Evolutionary conservation across 2,113 vertebrate genomes (phyloP).

Genomic region (Apistogramma diplotaenia): DNA sequence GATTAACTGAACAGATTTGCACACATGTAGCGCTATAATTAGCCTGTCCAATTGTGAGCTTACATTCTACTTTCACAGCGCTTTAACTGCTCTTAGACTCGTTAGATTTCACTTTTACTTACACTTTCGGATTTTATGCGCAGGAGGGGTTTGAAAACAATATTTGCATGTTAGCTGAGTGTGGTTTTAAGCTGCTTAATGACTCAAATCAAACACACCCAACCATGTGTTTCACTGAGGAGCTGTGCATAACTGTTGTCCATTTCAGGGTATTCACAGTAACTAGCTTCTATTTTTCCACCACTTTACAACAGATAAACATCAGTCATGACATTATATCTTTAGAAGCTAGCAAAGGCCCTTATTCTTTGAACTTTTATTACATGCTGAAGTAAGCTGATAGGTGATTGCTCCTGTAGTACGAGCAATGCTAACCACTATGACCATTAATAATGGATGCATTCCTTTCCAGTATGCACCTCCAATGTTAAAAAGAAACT

Average conservation of each 20-base stretch:
- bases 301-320: neutral
- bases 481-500: neutral
- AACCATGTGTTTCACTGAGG: neutral
- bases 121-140: neutral
- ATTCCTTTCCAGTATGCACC: neutral
- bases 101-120: neutral
- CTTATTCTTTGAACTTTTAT: neutral
- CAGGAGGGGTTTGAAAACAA: neutral
- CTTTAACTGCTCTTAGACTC: neutral
- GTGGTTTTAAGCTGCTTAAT: neutral
- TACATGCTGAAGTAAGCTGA: neutral
- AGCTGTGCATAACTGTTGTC: neutral
- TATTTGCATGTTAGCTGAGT: neutral
- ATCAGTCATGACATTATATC: neutral
- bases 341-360: neutral
- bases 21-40: slow-evolving; percentile 3
- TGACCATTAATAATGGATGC: neutral
- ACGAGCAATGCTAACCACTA: neutral
- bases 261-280: neutral
- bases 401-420: neutral
- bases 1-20: neutral
- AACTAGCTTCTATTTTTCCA: neutral
- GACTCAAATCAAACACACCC: neutral
- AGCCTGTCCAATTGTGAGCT: neutral
- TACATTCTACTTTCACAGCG: neutral